Percentiles rank a stretch among this genome's conserved stretches.
These are phyloP conservation scores for Panthera leo DNA, from an alignment of 2,113 vertebrate genomes.

Conservation along the genomic window DNA sequence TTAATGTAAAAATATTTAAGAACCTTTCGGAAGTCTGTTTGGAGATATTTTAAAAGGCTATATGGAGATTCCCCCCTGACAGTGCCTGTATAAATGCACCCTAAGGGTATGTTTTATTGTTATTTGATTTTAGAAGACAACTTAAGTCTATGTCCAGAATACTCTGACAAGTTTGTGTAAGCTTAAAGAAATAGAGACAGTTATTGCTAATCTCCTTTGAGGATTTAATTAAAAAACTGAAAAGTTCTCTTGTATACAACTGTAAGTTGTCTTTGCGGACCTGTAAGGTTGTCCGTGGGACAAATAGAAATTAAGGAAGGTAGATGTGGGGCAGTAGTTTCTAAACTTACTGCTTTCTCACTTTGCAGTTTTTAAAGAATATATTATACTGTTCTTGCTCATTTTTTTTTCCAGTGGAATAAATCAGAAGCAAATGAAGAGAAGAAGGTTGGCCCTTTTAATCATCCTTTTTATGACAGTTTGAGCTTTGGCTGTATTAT, in stretches of 20 bases:
- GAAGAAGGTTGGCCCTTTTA: not conserved
- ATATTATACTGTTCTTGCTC: not conserved
- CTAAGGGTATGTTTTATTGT: not conserved
- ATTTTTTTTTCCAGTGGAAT: not conserved
- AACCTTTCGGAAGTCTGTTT: not conserved
- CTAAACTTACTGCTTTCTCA: not conserved
- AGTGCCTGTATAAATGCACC: not conserved
- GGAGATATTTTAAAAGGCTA: not conserved
- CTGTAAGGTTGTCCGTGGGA: not conserved
- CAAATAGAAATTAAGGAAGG: not conserved
- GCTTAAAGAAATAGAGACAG: constrained; percentile 11
- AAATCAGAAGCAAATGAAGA: constrained; percentile 42
- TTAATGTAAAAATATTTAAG: not conserved
- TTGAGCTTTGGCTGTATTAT: not conserved
- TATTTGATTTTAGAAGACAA: not conserved
- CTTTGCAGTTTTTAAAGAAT: not conserved
- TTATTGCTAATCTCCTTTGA: not conserved
- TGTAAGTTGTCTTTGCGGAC: not conserved
- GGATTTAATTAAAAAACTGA: not conserved
- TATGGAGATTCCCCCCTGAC: not conserved
- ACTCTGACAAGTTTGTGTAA: not conserved
- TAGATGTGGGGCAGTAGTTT: not conserved
- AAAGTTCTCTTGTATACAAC: not conserved
- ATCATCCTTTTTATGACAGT: not conserved
- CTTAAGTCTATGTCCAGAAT: not conserved